Evolutionary conservation across 2,888 invertebrate species (phyloP), one percentile per base, ranked within the genome.

Genomic region (Orchesella flavescens): DNA sequence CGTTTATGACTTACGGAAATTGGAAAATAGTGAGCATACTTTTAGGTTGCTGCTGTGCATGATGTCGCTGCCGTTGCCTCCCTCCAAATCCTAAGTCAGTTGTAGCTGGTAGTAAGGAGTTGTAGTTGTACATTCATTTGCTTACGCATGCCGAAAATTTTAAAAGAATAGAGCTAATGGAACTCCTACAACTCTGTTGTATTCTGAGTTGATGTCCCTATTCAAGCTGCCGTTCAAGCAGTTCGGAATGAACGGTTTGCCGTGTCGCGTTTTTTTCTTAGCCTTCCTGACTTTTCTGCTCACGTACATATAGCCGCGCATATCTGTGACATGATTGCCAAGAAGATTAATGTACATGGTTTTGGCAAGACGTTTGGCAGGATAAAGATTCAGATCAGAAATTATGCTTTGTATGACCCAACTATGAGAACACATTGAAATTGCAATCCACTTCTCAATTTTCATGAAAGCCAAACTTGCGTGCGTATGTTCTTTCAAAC

Each of bases 301-400:
- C 66, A 73, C 59, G 34, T 46, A 46, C 49, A 34, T 34, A 34
- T 2, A 65, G 76, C 63, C 61, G 81, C 59, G 75, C 69, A 74
- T 84, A 73, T 71, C 68, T 69, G 74, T 84, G 83, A 84, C 83
- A 84, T 79, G 83, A 78, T 84, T 84, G 83, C 83, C 69, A 79
- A 69, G 74, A 84, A 84, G 83, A 84, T 84, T 84, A 84, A 84
- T 84, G 83, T 55, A 79, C 71, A 79, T 68, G 78, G 68, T 83
- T 78, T 84, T 84, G 83, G 83, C 83, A 84, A 84, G 69, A 74
- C 74, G 78, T 83, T 77, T 84, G 83, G 79, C 83, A 84, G 83
- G 65, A 74, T 84, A 79, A 74, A 84, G 79, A 78, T 79, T 57
- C 69, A 78, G 61, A 84, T 84, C 83, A 74, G 78, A 79, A 79